Evolutionary conservation across 2,113 vertebrate genomes (phyloP).

Genomic region (Anser cygnoides): DNA sequence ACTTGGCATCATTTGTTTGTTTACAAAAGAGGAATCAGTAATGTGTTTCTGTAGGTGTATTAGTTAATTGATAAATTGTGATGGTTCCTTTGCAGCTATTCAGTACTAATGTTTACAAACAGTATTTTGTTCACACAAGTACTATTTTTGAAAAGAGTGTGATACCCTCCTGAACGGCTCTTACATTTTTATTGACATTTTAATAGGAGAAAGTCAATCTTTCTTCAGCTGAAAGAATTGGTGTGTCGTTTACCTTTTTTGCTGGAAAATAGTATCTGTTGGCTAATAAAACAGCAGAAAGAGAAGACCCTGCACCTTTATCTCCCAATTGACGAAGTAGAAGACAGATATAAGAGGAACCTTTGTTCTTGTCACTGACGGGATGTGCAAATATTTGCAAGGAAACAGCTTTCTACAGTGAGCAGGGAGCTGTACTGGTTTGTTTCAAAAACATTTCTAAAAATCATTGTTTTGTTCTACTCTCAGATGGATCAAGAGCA

Average conservation of each 20-base stretch:
- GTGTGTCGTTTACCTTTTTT: neutral
- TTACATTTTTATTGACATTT: neutral
- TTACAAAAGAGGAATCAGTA: neutral
- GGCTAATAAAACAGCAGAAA: neutral
- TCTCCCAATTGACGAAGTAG: neutral
- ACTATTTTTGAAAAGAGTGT: accelerated
- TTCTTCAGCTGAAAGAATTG: neutral
- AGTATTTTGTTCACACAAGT: neutral
- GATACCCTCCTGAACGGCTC: neutral
- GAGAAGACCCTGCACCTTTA: neutral
- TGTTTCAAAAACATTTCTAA: neutral
- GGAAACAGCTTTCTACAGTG: neutral
- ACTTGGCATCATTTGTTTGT: neutral
- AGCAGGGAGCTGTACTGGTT: neutral
- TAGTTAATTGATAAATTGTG: neutral
- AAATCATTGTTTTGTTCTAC: neutral
- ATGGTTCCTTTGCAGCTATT: neutral
- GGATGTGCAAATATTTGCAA: neutral
- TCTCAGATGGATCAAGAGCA: neutral
- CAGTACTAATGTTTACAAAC: neutral
- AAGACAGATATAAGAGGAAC: neutral
- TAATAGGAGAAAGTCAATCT: neutral
- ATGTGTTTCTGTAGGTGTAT: neutral
- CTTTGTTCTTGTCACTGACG: neutral
- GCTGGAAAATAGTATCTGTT: neutral